Evolutionary conservation across 1,140 invertebrate species (phyloP).

Genomic region (Drosophila teissieri): DNA sequence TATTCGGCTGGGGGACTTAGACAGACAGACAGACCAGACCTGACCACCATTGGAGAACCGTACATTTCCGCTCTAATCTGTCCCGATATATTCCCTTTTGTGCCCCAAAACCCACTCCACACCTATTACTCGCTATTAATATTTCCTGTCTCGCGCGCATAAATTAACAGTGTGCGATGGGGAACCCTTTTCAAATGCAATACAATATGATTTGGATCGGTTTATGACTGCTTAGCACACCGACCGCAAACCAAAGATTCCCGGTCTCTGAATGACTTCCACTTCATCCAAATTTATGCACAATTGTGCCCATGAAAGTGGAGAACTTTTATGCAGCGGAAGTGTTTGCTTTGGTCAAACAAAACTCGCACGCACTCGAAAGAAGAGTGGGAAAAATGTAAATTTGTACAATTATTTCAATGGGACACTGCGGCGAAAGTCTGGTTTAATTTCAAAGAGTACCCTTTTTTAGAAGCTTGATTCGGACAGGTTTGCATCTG

Average conservation of each 20-base stretch:
- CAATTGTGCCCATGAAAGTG: conserved; percentile 19
- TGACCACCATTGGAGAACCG: conserved; percentile 33
- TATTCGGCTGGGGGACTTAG: background rate
- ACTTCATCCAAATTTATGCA: conserved; percentile 27
- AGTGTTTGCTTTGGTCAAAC: conserved; percentile 52
- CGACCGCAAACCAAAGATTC: conserved; percentile 36
- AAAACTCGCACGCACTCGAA: conserved; percentile 1
- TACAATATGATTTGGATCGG: conserved; percentile 43
- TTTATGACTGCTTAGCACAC: conserved; percentile 68
- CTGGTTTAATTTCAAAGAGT: conserved; percentile 2
- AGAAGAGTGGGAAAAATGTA: conserved; percentile 31
- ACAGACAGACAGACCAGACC: too few species aligned
- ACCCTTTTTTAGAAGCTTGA: conserved; percentile 29
- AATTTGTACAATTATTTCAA: conserved; percentile 52
- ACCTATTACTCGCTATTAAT: conserved; percentile 69
- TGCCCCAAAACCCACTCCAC: conserved; percentile 7
- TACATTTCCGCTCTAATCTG: conserved; percentile 54
- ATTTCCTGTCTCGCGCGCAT: conserved; percentile 79
- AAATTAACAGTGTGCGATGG: conserved; percentile 59
- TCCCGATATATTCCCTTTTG: conserved; percentile 14
- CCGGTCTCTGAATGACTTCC: conserved; percentile 22
- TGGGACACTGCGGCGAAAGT: conserved; percentile 26
- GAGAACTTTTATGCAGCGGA: conserved; percentile 42
- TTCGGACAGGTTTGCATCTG: conserved; percentile 1
- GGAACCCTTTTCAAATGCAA: conserved; percentile 67